These are phyloP conservation scores for Trisateles emortualis DNA, from an alignment of 2,888 invertebrate genomes.

Conservation along the genomic window DNA sequence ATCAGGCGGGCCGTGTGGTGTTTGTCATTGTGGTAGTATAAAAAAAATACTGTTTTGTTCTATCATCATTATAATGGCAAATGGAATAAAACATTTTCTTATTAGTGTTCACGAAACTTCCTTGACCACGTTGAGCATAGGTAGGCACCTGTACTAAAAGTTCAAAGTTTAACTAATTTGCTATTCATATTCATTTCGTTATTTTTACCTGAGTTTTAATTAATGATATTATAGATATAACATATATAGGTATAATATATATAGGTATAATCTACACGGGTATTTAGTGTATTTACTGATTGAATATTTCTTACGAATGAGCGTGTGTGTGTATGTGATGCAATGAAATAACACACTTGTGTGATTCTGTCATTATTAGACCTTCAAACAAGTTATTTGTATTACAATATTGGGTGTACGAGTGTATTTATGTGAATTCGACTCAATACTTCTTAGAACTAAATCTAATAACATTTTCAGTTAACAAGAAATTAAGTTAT, in stretches of 20 bases:
- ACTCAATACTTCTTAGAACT: not conserved
- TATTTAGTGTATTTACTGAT: slow-evolving; percentile 3
- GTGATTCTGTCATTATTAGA: slow-evolving; percentile 25
- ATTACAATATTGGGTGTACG: slow-evolving; percentile 20
- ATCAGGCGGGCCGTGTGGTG: too few species aligned
- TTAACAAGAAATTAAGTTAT: not conserved
- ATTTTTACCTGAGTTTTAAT: slow-evolving; percentile 16
- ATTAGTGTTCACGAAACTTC: slow-evolving; percentile 12
- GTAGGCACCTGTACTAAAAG: slow-evolving; percentile 31
- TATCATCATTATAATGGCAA: not conserved
- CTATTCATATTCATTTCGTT: slow-evolving; percentile 34
- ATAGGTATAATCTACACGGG: slow-evolving; percentile 1
- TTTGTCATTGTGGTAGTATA: too few species aligned
- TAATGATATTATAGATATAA: slow-evolving; percentile 20
- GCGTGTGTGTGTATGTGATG: slow-evolving; percentile 4
- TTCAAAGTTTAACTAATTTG: slow-evolving; percentile 44
- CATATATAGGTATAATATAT: slow-evolving; percentile 4
- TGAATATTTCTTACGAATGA: not conserved
- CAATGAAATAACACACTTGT: slow-evolving; percentile 21
- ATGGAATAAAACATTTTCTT: not conserved
- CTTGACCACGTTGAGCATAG: slow-evolving; percentile 12
- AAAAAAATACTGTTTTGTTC: not conserved
- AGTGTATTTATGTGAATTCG: not conserved
- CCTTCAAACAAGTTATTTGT: slow-evolving; percentile 29
- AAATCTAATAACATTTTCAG: not conserved